phyloP scores from a whole-genome alignment of 2,888 invertebrate species.

The Glaucopsyche alexis region DNA sequence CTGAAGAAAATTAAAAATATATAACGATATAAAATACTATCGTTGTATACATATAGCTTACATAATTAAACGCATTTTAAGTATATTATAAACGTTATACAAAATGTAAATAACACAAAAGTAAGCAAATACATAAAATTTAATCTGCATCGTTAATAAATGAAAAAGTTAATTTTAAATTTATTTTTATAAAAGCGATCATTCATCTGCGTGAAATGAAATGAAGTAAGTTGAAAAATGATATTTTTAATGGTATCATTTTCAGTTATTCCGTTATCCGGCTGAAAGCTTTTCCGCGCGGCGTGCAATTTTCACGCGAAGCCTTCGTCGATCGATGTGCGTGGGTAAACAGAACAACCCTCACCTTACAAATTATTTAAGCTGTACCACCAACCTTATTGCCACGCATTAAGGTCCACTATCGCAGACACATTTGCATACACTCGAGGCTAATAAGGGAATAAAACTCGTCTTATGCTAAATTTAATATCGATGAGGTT shows the following conservation, averaged over 20 bases:
- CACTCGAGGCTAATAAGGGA: slow-evolving; percentile 30
- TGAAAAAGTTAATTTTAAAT: not conserved
- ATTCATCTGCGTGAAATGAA: not conserved
- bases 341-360: slow-evolving; percentile 74
- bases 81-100: too few species aligned
- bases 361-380: slow-evolving; percentile 50
- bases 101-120: not conserved
- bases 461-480: slow-evolving; percentile 32
- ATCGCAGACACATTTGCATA: slow-evolving; percentile 31
- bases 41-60: too few species aligned
- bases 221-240: slow-evolving; percentile 3
- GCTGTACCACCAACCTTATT: slow-evolving; percentile 38
- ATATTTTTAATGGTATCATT: slow-evolving; percentile 38
- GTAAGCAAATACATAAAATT: not conserved
- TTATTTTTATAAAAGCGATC: not conserved
- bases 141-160: not conserved
- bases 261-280: slow-evolving; percentile 55
- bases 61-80: not conserved
- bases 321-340: slow-evolving; percentile 70
- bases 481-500: slow-evolving; percentile 32
- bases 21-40: too few species aligned
- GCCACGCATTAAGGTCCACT: slow-evolving; percentile 39
- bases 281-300: slow-evolving; percentile 49
- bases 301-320: slow-evolving; percentile 77
- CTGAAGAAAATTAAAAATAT: not conserved